Conservation (phyloP, 2,888 invertebrate genomes). For the Theristus sp. region DNA sequence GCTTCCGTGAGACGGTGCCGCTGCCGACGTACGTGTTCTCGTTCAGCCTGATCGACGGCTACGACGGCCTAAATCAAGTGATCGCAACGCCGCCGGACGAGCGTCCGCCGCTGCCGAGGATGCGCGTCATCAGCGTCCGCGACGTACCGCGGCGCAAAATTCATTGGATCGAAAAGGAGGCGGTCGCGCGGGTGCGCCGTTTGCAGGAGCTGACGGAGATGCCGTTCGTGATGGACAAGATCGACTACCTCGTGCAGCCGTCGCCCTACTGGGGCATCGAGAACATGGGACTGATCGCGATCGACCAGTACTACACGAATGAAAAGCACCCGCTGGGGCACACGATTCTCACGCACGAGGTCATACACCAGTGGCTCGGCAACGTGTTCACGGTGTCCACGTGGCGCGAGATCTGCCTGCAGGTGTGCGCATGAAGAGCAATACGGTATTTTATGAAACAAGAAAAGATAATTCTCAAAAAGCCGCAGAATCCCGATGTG, state of each 20-base stretch:
- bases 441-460: too few species aligned
- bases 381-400: constrained; percentile 4
- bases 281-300: neutral
- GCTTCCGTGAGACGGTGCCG: constrained; percentile 4
- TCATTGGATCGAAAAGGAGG: neutral
- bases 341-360: constrained; percentile 1
- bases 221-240: constrained; percentile 1
- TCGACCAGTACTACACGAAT: neutral
- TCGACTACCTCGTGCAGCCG: neutral
- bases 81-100: too few species aligned
- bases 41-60: constrained; percentile 1
- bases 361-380: constrained; percentile 7
- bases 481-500: too few species aligned
- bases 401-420: constrained; percentile 6
- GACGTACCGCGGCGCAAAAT: neutral
- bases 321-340: neutral
- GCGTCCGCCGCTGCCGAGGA: too few species aligned
- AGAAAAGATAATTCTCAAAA: too few species aligned
- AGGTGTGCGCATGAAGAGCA: neutral
- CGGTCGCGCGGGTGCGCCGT: neutral
- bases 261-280: neutral
- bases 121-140: neutral
- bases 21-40: constrained; percentile 6
- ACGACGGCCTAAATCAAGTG: too few species aligned
- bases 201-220: neutral